Evolutionary conservation across 2,888 invertebrate genomes (phyloP), one percentile per base, ranked within the genome.

Genomic region (Sminthurinus aureus): DNA sequence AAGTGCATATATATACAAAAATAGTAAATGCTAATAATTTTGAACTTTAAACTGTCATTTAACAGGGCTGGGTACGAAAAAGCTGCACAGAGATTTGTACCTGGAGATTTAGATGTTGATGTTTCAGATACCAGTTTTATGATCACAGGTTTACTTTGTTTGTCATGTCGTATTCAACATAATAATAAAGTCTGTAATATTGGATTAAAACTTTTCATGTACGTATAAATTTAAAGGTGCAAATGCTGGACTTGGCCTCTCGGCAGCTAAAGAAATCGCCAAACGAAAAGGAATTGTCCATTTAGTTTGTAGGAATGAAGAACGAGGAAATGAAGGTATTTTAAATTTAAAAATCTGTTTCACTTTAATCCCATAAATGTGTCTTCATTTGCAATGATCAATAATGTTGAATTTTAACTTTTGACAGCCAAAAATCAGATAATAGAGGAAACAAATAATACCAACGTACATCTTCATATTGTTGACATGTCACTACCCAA

Each of bases 281-380:
- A 90, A 90, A 79, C 89, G 89, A 88, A 91, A 91, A 87, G 92
- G 91, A 2, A 90, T 89, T 13, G 90, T 92, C 6, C 91, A 92
- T 85, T 89, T 92, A 89, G 90, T 92, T 8, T 92, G 91, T 85
- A 86, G 91, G 66, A 91, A 90, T 88, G 88, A 89, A 78, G 89
- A 89, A 80, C 88, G 90, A 80, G 91, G 91, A 9, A 90, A 90
- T 52, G 13, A 52, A 13, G 52, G 52, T 52, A n/a, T n/a, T n/a
- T n/a, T n/a, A n/a, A n/a, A n/a, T n/a, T n/a, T n/a, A n/a, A n/a
- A n/a, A n/a, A n/a, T n/a, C n/a, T n/a, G n/a, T n/a, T n/a, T n/a
- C n/a, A n/a, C n/a, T n/a, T n/a, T n/a, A n/a, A n/a, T n/a, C n/a
- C n/a, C n/a, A n/a, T n/a, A n/a, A n/a, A n/a, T n/a, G n/a, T n/a